Evolutionary conservation across 1,140 invertebrate genomes (phyloP).

Genomic region (Drosophila ambigua): DNA sequence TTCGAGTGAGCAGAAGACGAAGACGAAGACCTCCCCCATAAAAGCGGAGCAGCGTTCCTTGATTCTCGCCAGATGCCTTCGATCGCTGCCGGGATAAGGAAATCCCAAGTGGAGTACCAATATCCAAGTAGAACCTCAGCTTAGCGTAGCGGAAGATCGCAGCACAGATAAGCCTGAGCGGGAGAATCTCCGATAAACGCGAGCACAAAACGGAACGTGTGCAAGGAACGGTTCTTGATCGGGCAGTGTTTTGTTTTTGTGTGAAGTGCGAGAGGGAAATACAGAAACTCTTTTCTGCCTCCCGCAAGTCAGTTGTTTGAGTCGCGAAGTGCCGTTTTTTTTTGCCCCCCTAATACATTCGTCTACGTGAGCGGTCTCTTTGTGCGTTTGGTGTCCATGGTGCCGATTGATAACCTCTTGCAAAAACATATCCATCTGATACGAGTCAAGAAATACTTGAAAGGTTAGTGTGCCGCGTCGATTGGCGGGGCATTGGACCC

Average conservation of each 20-base stretch:
- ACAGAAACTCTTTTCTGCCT: too few species aligned
- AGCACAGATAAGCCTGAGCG: background rate
- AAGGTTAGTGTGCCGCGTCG: conserved; percentile 20
- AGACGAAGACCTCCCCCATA: conserved; percentile 17
- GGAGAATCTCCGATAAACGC: conserved; percentile 17
- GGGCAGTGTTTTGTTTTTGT: background rate
- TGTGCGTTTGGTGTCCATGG: conserved; percentile 34
- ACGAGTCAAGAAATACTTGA: conserved; percentile 29
- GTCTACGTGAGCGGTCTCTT: too few species aligned
- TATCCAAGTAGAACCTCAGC: background rate
- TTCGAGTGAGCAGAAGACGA: conserved; percentile 7
- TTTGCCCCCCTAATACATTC: background rate
- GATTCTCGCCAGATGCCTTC: conserved; percentile 12
- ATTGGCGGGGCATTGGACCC: conserved; percentile 1
- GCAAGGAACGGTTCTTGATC: conserved; percentile 24
- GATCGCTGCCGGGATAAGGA: background rate
- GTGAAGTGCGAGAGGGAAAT: too few species aligned
- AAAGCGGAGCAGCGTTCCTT: conserved; percentile 18
- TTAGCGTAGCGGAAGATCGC: background rate
- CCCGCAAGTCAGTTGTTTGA: too few species aligned
- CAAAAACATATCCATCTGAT: conserved; percentile 28
- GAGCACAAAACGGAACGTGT: background rate
- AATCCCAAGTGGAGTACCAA: background rate
- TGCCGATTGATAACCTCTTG: conserved; percentile 33
- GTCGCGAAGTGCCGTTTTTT: too few species aligned